Evolutionary conservation across 1,140 invertebrate species (phyloP), one percentile per base, ranked within the genome.

Genomic region (Piezodorus guildinii): DNA sequence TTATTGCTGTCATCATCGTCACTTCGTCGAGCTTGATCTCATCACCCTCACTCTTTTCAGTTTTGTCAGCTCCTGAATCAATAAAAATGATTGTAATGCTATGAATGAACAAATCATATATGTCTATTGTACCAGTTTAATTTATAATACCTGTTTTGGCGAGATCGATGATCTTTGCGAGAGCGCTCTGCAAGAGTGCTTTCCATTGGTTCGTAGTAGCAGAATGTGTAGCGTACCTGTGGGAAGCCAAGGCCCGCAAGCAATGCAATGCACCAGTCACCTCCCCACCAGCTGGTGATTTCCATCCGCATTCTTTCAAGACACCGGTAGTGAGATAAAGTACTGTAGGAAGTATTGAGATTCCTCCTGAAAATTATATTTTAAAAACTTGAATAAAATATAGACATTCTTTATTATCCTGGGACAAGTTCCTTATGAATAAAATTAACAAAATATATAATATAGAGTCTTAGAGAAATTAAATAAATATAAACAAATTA

Each of bases 241-340:
- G 83, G 16, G 77, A 81, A 10, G 81, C 83, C 21, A 91, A 54
- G 17, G 62, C 64, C 19, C 64, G 45, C 16, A 91, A 77, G 67
- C 82, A 83, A 66, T 86, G 84, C n/a, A 91, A 76, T 8, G 84
- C 83, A 62, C 83, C 80, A 72, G 81, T 78, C 67, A 86, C 76
- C 25, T 83, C 76, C 6, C 52, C 52, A 56, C 52, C 52, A 56
- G 52, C 52, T 54, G 81, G 74, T 66, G 83, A 76, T 44, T 76
- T 64, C 72, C 73, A 70, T 85, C 78, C 58, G 81, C 84, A 82
- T 79, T 96, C 91, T 68, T 85, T 82, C 19, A 98, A 80, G 5
- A 97, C 85, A 66, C 92, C 91, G 27, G 91, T 94, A 3, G 87
- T 85, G 56, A 98, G 78, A 74, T 91, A 94, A n/a, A 98, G 77